These are phyloP conservation scores for Prunella himalayana DNA, from an alignment of 2,113 vertebrate species.

Conservation along the genomic window DNA sequence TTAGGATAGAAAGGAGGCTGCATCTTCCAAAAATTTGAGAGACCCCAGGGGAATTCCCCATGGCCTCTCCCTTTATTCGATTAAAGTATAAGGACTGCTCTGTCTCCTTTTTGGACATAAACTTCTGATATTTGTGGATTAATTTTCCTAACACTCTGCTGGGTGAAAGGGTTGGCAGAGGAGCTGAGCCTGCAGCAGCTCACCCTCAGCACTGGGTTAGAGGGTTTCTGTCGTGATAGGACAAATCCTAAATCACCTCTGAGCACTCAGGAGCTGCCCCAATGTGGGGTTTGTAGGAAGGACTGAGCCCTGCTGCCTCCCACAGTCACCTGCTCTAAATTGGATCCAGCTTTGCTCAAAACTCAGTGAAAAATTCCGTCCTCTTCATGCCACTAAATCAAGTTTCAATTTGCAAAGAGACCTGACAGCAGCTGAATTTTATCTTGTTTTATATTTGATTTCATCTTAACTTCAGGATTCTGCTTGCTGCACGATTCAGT, in stretches of 20 bases:
- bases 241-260: not conserved
- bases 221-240: not conserved
- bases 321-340: not conserved
- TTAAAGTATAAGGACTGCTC: no score
- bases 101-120: no score
- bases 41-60: no score
- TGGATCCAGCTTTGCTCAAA: not conserved
- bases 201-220: not conserved
- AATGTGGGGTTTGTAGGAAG: not conserved
- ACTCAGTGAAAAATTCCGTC: not conserved
- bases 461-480: not conserved
- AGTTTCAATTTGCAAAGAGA: not conserved
- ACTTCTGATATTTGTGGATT: no score
- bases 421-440: not conserved
- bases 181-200: not conserved
- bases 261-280: not conserved
- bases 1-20: no score
- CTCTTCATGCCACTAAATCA: not conserved
- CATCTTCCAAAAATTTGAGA: no score
- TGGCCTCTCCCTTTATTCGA: no score
- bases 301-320: not conserved
- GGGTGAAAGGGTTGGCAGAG: accelerated
- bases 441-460: conserved; percentile 13
- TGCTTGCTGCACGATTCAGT: not conserved
- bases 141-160: no score